Conservation (phyloP, 2,888 invertebrate genomes). For the Tipula helvola region DNA sequence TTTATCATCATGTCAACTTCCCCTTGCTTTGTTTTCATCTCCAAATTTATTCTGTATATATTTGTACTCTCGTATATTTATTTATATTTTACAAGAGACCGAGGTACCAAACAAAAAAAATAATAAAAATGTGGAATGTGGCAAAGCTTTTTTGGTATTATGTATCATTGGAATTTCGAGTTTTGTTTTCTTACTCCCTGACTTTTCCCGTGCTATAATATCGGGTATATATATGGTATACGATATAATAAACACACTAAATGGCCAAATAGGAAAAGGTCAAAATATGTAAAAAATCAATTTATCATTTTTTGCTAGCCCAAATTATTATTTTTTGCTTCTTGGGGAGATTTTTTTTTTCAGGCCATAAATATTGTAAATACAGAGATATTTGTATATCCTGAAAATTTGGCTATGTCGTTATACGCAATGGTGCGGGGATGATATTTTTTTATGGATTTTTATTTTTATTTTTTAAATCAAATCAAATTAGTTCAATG, state of each 20-base stretch:
- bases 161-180: background rate
- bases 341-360: background rate
- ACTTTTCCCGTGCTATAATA: background rate
- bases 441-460: background rate
- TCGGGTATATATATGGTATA: background rate
- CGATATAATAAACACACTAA: background rate
- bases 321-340: background rate
- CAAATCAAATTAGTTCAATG: background rate
- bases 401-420: background rate
- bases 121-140: background rate
- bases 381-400: background rate
- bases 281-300: background rate
- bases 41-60: background rate
- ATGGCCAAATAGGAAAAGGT: constrained; percentile 4
- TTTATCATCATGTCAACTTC: background rate
- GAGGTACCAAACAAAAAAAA: background rate
- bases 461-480: background rate
- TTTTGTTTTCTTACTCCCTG: background rate
- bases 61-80: background rate
- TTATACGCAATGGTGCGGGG: background rate
- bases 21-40: background rate
- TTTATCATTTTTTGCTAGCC: background rate
- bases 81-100: background rate
- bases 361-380: background rate
- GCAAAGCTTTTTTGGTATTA: background rate